Evolutionary conservation across 2,888 invertebrate species (phyloP), one percentile per base, ranked within the genome.

Genomic region (Noctua fimbriata): DNA sequence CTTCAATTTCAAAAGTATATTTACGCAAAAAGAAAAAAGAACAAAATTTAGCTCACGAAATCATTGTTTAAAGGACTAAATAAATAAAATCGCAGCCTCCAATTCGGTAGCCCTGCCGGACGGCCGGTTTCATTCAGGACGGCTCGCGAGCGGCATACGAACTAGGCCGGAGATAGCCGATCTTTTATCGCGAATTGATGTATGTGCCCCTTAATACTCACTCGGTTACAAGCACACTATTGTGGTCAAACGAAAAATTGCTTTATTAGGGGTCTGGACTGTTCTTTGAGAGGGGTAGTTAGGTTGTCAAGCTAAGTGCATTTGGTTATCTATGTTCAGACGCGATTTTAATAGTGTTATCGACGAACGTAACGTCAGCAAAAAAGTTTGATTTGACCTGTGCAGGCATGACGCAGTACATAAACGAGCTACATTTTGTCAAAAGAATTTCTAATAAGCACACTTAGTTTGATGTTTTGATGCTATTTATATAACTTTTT

Each of bases 181-280:
- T 94, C 92, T 92, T 92, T 93, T 93, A 93, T 94, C 93, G 88
- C 89, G 85, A 88, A 90, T 91, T 93, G 93, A 93, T 93, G 92
- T 92, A 93, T 92, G 90, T 91, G 86, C 87, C 73, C 79, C 86
- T 76, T 87, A 87, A 88, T 85, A 84, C 78, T 82, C 28, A 18
- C 28, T n/a, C 41, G 49, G 60, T 63, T 79, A 85, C 83, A 73
- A 86, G 63, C 72, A 63, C 58, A 82, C 74, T 82, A 77, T 83
- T 86, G 81, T 78, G 81, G 81, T 73, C 69, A 63, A 24, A 65
- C 52, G 70, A 83, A 80, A 87, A 81, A 78, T 73, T 63, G 69
- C 69, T 41, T 75, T 60, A 36, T 36, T 32, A 21, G n/a, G 36
- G n/a, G 9, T 36, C 36, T 36, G 21, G 21, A 49, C 21, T 58